Percentiles rank a stretch among this genome's conserved stretches.
phyloP scores from a whole-genome alignment of 1,140 invertebrate genomes.

The Diabrotica undecimpunctata region DNA sequence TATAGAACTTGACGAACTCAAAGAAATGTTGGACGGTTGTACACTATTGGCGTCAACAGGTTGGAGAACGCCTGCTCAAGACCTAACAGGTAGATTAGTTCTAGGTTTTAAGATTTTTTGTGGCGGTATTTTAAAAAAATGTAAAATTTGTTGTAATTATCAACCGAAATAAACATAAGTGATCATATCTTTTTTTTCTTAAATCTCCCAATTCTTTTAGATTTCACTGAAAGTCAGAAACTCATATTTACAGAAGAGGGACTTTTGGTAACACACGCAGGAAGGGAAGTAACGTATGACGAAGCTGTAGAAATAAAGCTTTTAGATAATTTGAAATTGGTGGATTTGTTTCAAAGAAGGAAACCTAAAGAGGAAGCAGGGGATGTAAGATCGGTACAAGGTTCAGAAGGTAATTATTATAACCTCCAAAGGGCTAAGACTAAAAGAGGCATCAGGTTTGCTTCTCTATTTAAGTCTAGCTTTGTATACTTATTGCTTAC shows the following conservation, averaged over 20 bases:
- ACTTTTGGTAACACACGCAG: conserved; percentile 24
- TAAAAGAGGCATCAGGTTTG: background rate
- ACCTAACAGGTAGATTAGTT: conserved; percentile 25
- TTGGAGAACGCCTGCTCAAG: conserved; percentile 25
- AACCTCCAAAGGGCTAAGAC: too few species aligned
- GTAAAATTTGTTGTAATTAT: background rate
- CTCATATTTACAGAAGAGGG: conserved; percentile 28
- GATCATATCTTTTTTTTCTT: conserved; percentile 6
- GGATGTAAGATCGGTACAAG: background rate
- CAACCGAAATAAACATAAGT: background rate
- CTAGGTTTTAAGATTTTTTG: conserved; percentile 5
- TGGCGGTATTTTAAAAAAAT: background rate
- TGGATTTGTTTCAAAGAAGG: background rate
- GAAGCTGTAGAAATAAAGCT: conserved; percentile 29
- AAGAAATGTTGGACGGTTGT: conserved; percentile 21
- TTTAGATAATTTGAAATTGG: conserved; percentile 22
- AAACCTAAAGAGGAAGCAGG: background rate
- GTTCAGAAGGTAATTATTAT: too few species aligned
- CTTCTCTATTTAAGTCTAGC: background rate
- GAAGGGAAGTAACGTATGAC: conserved; percentile 23
- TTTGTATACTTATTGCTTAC: background rate
- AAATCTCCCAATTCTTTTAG: conserved; percentile 6
- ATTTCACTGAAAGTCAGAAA: conserved; percentile 21
- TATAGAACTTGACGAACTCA: conserved; percentile 12
- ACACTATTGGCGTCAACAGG: conserved; percentile 22